phyloP scores from a whole-genome alignment of 2,888 invertebrate genomes.

The Phrixothrix hirtus region DNA sequence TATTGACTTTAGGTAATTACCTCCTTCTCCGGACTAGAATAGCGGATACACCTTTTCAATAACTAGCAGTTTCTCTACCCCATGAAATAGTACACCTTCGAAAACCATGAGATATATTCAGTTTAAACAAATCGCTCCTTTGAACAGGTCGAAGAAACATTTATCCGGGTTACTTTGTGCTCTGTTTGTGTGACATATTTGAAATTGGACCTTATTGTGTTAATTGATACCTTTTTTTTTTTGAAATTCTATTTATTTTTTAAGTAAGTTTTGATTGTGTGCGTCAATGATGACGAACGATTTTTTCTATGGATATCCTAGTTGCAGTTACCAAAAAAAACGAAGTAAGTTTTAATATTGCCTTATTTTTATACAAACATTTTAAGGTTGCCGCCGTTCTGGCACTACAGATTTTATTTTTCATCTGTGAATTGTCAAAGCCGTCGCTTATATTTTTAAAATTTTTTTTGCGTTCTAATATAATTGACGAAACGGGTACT shows the following conservation, averaged over 20 bases:
- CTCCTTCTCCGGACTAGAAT: conserved; percentile 18
- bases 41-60: conserved; percentile 30
- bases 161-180: conserved; percentile 2
- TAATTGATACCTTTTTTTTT: too few species aligned
- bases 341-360: background rate
- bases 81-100: conserved; percentile 38
- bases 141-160: conserved; percentile 29
- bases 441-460: too few species aligned
- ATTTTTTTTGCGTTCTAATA: too few species aligned
- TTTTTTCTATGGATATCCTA: background rate
- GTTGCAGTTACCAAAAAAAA: background rate
- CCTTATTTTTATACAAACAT: too few species aligned
- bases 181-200: conserved; percentile 4
- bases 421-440: too few species aligned
- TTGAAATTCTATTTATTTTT: too few species aligned
- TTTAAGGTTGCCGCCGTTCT: too few species aligned
- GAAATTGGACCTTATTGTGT: conserved; percentile 4
- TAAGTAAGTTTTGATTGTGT: background rate
- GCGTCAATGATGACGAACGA: background rate
- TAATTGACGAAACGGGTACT: too few species aligned
- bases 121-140: conserved; percentile 36
- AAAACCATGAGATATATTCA: conserved; percentile 29
- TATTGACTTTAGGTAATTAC: background rate
- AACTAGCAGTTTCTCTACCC: conserved; percentile 31
- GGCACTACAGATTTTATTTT: too few species aligned